These are phyloP conservation scores for Nymphalis io DNA, from an alignment of 1,140 invertebrate species.

Conservation along the genomic window DNA sequence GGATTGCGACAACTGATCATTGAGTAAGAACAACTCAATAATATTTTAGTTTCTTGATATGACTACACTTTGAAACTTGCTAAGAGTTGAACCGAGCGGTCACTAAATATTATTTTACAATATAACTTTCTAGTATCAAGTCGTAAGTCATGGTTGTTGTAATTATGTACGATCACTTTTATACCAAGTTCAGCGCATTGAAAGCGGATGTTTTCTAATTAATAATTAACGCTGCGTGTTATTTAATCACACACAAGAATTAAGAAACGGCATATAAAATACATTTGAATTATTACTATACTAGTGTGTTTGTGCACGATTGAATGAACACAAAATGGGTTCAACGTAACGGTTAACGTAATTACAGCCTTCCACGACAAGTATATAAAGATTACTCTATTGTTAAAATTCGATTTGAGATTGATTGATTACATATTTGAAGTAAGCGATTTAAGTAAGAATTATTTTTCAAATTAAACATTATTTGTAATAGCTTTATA, in stretches of 20 bases:
- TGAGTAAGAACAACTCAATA: constrained; percentile 8
- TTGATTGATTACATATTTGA: constrained; percentile 12
- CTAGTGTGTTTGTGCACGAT: constrained; percentile 24
- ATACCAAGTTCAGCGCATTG: constrained; percentile 12
- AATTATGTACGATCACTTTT: constrained; percentile 18
- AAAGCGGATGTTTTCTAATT: constrained; percentile 22
- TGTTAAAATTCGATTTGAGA: neutral
- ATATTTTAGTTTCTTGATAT: constrained; percentile 10
- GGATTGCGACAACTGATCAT: neutral
- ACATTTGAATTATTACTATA: constrained; percentile 15
- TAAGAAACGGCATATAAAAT: constrained; percentile 26
- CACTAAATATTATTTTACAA: neutral
- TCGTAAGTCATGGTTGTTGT: constrained; percentile 31
- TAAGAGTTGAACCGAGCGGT: neutral
- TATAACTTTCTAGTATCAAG: constrained; percentile 35
- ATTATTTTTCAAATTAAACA: no score
- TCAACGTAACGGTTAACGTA: constrained; percentile 33
- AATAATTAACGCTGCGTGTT: constrained; percentile 22
- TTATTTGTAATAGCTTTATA: no score
- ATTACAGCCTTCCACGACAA: constrained; percentile 30
- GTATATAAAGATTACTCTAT: constrained; percentile 22
- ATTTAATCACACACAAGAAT: constrained; percentile 18
- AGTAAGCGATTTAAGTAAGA: no score
- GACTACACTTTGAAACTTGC: neutral
- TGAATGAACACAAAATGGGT: constrained; percentile 31